A percentile compares a stretch with the other conserved stretches of the same genome.
Evolutionary conservation across 2,888 invertebrate species (phyloP).

Genomic region (Trachelus stipa): DNA sequence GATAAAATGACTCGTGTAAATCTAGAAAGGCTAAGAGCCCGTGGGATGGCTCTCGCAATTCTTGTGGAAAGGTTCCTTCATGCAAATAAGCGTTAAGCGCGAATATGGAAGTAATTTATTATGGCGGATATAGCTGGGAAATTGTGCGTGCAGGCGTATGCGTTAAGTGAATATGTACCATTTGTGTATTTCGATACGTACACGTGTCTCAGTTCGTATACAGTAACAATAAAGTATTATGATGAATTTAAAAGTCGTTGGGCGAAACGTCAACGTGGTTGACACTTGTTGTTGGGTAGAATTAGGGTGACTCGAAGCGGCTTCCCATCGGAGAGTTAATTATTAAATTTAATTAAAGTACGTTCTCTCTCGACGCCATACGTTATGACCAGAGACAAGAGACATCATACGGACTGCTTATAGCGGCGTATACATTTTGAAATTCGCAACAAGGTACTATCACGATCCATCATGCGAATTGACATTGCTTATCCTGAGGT

Average conservation of each 20-base stretch:
- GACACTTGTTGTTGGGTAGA: background rate
- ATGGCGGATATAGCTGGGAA: background rate
- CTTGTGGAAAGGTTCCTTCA: background rate
- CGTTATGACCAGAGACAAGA: background rate
- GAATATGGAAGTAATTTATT: background rate
- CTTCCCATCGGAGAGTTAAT: constrained; percentile 41
- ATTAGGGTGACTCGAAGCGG: constrained; percentile 6
- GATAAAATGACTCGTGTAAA: background rate
- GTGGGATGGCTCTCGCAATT: background rate
- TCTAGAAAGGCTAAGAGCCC: background rate
- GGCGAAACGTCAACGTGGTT: background rate
- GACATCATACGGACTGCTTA: background rate
- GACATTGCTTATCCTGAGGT: background rate
- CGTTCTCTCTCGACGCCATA: background rate
- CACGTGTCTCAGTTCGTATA: background rate
- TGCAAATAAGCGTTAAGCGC: background rate
- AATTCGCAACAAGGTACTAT: background rate
- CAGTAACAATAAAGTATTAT: background rate
- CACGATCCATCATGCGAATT: background rate
- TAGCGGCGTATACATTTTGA: background rate
- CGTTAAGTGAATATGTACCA: background rate
- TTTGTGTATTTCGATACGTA: background rate
- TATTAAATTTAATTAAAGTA: constrained; percentile 56
- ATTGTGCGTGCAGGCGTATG: background rate
- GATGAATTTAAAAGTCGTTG: background rate